Conservation (phyloP, 2,113 vertebrate genomes). For the Stegastes partitus region DNA sequence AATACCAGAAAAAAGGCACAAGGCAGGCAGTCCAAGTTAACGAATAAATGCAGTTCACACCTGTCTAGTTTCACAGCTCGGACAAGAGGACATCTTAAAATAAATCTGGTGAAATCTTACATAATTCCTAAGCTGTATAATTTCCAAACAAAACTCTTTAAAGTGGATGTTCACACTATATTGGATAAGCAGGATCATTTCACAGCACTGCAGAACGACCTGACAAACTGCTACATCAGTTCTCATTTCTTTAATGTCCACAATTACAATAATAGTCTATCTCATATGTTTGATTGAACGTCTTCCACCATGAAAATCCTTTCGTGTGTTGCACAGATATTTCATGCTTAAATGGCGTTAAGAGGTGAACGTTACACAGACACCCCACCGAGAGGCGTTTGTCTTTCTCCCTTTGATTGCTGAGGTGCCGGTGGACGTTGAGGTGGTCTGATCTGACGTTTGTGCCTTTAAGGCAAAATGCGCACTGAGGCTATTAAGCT, state of each 20-base stretch:
- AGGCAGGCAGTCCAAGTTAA: not conserved
- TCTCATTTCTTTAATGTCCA: not conserved
- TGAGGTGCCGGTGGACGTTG: constrained; percentile 2
- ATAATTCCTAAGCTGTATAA: not conserved
- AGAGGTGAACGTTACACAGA: not conserved
- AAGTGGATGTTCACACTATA: constrained; percentile 37
- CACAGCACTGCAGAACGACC: constrained; percentile 30
- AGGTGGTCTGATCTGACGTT: constrained; percentile 21
- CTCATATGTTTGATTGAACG: not conserved
- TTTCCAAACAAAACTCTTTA: constrained; percentile 2
- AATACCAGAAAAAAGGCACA: constrained; percentile 49
- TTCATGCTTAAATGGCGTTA: constrained; percentile 23
- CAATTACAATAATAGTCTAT: not conserved
- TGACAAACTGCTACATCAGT: constrained; percentile 7
- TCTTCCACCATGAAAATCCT: constrained; percentile 22
- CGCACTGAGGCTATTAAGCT: not conserved
- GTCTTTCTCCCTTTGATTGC: constrained; percentile 17
- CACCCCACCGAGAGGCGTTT: constrained; percentile 9
- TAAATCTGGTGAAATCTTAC: constrained; percentile 15
- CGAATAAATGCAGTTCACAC: constrained; percentile 5
- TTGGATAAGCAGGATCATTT: constrained; percentile 18
- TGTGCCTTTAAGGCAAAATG: constrained; percentile 30
- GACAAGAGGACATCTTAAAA: constrained; percentile 11
- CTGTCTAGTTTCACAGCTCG: not conserved
- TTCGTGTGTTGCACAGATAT: constrained; percentile 3